Base-by-base conservation (phyloP, 2,797 vertebrate species). In the Zonotrichia albicollis region DNA sequence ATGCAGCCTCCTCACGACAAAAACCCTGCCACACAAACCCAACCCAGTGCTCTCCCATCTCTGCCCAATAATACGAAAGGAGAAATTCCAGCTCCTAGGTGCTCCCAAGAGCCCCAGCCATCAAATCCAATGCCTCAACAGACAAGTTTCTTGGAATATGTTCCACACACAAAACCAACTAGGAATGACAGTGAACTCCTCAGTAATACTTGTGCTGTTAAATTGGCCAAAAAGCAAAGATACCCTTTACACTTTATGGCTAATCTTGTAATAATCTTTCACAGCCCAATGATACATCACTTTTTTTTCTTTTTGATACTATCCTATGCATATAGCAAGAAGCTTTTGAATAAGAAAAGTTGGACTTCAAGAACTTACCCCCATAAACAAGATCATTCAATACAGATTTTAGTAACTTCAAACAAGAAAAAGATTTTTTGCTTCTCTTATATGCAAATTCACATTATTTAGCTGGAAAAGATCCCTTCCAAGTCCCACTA, bases 361-460 rank as follows among this genome's bases (percentile, higher is more conserved):
- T 17, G 38, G n/a, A 83, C 25, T 42, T 62, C 34, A 75, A 53
- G 27, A 40, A 75, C 48, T 67, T 58, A 46, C 5, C 34, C 10
- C 17, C 11, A 13, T 15, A 74, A 62, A 89, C 16, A 53, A 53
- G 7, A 71, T 60, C 3, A 76, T 46, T 79, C 32, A 21, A 7
- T 43, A 80, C 1, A 61, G 27, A 55, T 36, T 89, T 76, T 45
- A 54, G 9, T 40, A 40, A 55, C 54, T 90, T 71, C 20, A 68
- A 45, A 51, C 26, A 11, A 32, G 7, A n/a, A 42, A 64, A 22
- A 3, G 1, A 3, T 72, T 61, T 65, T 87, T 57, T 58, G 10
- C 32, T 50, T 92, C 82, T 79, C 32, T 75, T 46, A 85, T 79
- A 66, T 15, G 27, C 16, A 84, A 73, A 87, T 61, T 80, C 26